A percentile compares a stretch with the other conserved stretches of the same genome.
Conservation (phyloP, 1,140 invertebrate genomes). For the Leguminivora glycinivorella region DNA sequence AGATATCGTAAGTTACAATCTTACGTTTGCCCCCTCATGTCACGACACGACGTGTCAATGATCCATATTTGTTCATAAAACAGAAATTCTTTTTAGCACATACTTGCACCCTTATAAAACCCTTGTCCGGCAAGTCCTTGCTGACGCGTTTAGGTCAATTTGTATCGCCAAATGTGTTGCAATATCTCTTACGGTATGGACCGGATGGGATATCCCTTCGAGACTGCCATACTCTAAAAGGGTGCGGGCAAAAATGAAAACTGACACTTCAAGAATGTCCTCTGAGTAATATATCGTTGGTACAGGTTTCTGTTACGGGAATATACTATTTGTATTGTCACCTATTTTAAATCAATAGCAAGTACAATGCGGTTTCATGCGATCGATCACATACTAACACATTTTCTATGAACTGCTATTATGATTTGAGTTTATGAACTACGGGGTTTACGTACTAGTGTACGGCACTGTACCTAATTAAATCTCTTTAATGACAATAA, state of each 20-base stretch:
- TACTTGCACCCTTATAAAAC: conserved; percentile 7
- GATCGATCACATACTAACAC: no score
- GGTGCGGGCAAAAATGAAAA: conserved; percentile 2
- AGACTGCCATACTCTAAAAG: background rate
- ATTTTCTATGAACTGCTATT: no score
- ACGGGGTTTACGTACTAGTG: no score
- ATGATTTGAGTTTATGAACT: no score
- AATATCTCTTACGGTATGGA: background rate
- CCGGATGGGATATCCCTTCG: conserved; percentile 1
- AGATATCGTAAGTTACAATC: background rate
- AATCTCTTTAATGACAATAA: no score
- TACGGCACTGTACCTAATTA: no score
- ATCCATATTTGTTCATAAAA: conserved; percentile 11
- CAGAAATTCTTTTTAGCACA: background rate
- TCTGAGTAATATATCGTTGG: background rate
- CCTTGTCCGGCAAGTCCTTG: conserved; percentile 8
- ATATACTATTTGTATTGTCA: no score
- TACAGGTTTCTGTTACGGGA: background rate
- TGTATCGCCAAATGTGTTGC: conserved; percentile 6
- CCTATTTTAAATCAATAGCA: no score
- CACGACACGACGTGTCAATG: background rate
- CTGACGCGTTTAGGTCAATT: conserved; percentile 10
- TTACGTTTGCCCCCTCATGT: background rate
- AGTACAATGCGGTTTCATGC: no score
- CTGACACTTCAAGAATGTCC: conserved; percentile 12